phyloP scores from a whole-genome alignment of 2,113 vertebrate species.

The Notiomystis cincta region DNA sequence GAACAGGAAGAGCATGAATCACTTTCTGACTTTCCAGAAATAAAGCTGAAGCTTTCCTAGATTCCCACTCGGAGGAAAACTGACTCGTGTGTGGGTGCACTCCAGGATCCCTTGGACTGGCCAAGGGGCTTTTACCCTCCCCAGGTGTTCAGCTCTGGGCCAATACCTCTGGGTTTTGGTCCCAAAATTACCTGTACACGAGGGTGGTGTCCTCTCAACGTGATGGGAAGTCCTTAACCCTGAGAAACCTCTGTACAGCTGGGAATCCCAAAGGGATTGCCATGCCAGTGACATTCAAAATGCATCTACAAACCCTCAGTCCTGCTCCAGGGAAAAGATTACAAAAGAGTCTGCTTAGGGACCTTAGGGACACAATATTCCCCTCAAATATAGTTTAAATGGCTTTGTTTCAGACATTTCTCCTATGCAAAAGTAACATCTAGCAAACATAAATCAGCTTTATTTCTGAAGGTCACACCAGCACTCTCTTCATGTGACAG shows the following conservation, averaged over 20 bases:
- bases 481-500: background rate
- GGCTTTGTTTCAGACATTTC: background rate
- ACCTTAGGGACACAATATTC: too few relatives aligned
- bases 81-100: background rate
- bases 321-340: background rate
- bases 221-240: background rate
- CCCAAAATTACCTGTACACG: background rate
- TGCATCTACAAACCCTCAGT: background rate
- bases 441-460: background rate
- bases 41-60: background rate
- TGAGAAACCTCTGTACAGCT: background rate
- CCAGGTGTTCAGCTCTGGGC: background rate
- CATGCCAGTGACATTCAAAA: background rate
- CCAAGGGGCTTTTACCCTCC: background rate
- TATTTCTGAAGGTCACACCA: background rate
- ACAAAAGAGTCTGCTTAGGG: background rate
- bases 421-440: background rate
- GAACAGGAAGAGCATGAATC: background rate
- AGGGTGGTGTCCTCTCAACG: background rate
- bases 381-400: background rate
- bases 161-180: background rate
- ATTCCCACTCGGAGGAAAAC: background rate
- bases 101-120: background rate
- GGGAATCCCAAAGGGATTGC: background rate
- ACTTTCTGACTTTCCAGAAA: background rate